phyloP scores from a whole-genome alignment of 2,797 vertebrate genomes.

The Lepidocolaptes lacrymiger region DNA sequence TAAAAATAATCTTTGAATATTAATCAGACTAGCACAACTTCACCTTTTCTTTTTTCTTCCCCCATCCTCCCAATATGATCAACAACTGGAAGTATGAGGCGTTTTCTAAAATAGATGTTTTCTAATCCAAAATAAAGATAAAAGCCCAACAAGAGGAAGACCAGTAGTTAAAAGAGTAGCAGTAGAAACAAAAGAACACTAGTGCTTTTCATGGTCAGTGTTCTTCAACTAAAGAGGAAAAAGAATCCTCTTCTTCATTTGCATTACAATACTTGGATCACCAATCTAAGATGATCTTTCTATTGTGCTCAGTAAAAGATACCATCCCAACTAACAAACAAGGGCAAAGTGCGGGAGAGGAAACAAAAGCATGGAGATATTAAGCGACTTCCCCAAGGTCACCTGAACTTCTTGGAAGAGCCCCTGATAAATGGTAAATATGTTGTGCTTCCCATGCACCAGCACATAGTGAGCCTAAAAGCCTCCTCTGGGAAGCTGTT shows the following conservation, averaged over 20 bases:
- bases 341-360: background rate
- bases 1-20: background rate
- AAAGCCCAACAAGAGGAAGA: background rate
- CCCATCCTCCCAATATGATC: background rate
- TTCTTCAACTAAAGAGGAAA: background rate
- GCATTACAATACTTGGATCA: background rate
- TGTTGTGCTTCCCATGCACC: background rate
- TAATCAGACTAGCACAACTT: background rate
- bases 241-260: background rate
- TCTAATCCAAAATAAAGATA: background rate
- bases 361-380: background rate
- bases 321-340: background rate
- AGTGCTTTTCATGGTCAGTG: background rate
- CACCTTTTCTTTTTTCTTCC: too few species aligned
- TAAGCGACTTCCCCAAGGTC: background rate
- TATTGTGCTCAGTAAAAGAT: background rate
- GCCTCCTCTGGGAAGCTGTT: background rate
- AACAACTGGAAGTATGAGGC: background rate
- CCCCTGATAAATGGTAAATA: background rate
- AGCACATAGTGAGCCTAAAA: background rate
- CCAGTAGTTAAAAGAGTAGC: background rate
- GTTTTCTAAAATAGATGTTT: background rate
- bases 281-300: background rate
- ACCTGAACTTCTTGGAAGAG: background rate
- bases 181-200: background rate